These are phyloP conservation scores for Drosophila suboccidentalis DNA, from an alignment of 2,888 invertebrate genomes.

Conservation along the genomic window DNA sequence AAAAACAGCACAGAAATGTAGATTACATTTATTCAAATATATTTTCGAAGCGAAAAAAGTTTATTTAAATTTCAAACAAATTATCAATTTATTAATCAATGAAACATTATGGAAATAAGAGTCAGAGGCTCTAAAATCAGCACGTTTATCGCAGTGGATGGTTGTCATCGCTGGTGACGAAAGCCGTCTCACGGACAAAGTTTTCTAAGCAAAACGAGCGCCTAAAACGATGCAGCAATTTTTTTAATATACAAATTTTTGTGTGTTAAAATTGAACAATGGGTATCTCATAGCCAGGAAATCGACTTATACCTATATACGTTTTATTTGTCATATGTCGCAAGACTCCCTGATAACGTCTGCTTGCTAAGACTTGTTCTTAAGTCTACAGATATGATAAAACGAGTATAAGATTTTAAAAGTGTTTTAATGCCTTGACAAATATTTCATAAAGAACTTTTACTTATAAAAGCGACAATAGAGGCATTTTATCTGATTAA, in stretches of 20 bases:
- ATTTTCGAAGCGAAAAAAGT: too few relatives aligned
- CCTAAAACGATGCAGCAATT: background rate
- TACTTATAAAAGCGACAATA: constrained; percentile 17
- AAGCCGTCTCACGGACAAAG: too few relatives aligned
- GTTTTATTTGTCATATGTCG: background rate
- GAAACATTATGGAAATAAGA: too few relatives aligned
- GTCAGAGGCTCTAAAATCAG: too few relatives aligned
- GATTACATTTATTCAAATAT: too few relatives aligned
- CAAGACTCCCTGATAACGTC: background rate
- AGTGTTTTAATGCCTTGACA: constrained; percentile 14
- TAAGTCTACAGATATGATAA: constrained; percentile 8
- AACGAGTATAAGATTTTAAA: constrained; percentile 1
- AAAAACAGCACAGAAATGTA: too few relatives aligned
- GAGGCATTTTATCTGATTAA: constrained; percentile 53
- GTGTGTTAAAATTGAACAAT: background rate
- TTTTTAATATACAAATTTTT: background rate
- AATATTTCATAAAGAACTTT: constrained; percentile 17
- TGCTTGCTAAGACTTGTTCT: constrained; percentile 7
- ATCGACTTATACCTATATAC: background rate
- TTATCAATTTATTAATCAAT: too few relatives aligned
- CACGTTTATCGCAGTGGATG: too few relatives aligned
- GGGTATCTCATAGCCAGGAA: background rate
- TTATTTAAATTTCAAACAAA: too few relatives aligned
- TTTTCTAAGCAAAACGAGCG: too few relatives aligned
- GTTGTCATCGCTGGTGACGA: too few relatives aligned